Conservation (phyloP, 2,113 vertebrate genomes). For the Isichthys henryi region DNA sequence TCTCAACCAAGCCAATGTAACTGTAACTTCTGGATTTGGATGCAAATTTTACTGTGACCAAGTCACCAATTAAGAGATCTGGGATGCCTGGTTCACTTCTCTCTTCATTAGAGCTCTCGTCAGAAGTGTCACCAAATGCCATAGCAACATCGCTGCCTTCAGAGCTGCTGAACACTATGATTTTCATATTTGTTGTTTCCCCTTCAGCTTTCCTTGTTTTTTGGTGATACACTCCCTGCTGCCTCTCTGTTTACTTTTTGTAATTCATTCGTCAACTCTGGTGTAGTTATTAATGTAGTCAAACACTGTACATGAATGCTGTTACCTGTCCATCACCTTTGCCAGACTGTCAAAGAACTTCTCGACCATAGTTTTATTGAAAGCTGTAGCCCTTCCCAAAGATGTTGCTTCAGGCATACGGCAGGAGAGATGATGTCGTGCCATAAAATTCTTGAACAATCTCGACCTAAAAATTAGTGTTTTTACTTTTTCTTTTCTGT, state of each 20-base stretch:
- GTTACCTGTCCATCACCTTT: no score
- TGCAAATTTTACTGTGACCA: slow-evolving; percentile 14
- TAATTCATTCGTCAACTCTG: no score
- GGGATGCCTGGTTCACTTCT: slow-evolving; percentile 18
- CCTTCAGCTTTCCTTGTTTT: slow-evolving; percentile 25
- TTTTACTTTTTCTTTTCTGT: not conserved
- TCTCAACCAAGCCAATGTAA: not conserved
- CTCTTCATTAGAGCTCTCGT: slow-evolving; percentile 19
- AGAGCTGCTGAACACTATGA: slow-evolving; percentile 27
- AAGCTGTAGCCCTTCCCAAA: slow-evolving; percentile 15
- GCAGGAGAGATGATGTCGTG: slow-evolving; percentile 14
- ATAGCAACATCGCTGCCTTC: slow-evolving; percentile 26
- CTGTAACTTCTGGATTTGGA: slow-evolving; percentile 15
- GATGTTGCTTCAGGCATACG: slow-evolving; percentile 23
- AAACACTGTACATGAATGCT: no score
- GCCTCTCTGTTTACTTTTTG: slow-evolving; percentile 11
- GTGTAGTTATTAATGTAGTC: no score
- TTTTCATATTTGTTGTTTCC: slow-evolving; percentile 27
- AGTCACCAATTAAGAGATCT: slow-evolving; percentile 19
- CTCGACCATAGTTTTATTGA: not conserved
- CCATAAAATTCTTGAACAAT: not conserved
- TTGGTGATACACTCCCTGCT: slow-evolving; percentile 17
- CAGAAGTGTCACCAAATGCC: slow-evolving; percentile 21
- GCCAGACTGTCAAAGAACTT: not conserved
- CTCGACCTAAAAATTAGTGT: slow-evolving; percentile 15